These are phyloP conservation scores for Argyrosomus regius DNA, from an alignment of 2,797 vertebrate genomes.

Conservation along the genomic window DNA sequence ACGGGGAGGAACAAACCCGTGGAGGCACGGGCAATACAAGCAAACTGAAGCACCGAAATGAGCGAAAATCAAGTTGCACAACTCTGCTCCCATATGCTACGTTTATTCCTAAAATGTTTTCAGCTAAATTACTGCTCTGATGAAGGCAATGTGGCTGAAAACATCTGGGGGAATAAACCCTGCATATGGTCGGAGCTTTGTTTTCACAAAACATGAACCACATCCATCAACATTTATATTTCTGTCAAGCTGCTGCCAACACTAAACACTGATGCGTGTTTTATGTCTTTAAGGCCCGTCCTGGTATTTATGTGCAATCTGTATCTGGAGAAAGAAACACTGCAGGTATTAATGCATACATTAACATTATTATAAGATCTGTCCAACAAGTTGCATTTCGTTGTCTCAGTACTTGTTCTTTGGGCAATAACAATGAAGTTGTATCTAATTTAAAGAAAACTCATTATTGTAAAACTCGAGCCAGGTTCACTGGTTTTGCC, in stretches of 20 bases:
- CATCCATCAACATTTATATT: neutral
- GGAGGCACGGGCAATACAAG: neutral
- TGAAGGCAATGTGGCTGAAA: neutral
- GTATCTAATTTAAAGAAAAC: too few relatives aligned
- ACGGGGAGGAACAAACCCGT: neutral
- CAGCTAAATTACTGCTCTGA: neutral
- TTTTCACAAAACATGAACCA: neutral
- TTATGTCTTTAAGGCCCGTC: neutral
- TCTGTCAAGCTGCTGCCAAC: neutral
- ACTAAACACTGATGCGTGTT: neutral
- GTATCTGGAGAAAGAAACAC: too few relatives aligned
- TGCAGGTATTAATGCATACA: too few relatives aligned
- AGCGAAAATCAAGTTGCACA: neutral
- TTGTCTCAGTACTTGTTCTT: too few relatives aligned
- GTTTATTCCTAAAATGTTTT: neutral
- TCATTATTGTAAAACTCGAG: too few relatives aligned
- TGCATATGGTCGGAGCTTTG: neutral
- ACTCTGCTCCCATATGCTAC: neutral
- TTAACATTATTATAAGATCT: too few relatives aligned
- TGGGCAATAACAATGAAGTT: too few relatives aligned
- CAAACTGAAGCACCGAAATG: neutral
- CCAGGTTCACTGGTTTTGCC: too few relatives aligned
- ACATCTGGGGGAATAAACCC: neutral
- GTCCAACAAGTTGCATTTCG: too few relatives aligned
- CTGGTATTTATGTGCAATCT: too few relatives aligned